Evolutionary conservation across 2,888 invertebrate genomes (phyloP).

Genomic region (Latheticus oryzae): DNA sequence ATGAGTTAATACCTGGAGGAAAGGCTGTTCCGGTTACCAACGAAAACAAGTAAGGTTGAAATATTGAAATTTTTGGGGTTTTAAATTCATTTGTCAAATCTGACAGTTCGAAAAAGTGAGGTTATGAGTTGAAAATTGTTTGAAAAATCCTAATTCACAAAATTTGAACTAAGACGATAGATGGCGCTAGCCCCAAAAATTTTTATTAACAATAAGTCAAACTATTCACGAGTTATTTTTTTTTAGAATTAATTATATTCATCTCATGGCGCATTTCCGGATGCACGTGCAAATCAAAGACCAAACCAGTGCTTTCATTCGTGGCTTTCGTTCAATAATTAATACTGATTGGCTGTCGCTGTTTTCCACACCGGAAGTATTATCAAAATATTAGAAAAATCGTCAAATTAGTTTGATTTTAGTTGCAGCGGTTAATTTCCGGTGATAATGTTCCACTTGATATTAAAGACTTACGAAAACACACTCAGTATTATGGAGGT

Average conservation of each 20-base stretch:
- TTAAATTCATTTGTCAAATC: conserved; percentile 2
- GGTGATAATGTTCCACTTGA: conserved; percentile 96
- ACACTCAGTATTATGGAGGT: conserved; percentile 99
- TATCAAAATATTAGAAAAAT: background rate
- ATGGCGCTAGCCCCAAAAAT: too few species aligned
- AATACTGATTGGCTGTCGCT: conserved; percentile 94
- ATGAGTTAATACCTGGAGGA: conserved; percentile 96
- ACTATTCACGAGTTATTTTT: too few species aligned
- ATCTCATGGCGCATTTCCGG: conserved; percentile 97
- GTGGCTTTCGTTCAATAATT: conserved; percentile 95
- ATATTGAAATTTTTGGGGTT: conserved; percentile 42
- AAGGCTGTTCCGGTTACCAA: conserved; percentile 93
- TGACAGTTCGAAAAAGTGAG: too few species aligned
- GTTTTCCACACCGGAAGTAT: conserved; percentile 94
- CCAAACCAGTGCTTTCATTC: conserved; percentile 95
- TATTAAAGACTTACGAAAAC: conserved; percentile 84
- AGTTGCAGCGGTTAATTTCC: conserved; percentile 93
- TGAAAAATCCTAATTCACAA: too few species aligned
- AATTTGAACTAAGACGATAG: too few species aligned
- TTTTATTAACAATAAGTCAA: too few species aligned
- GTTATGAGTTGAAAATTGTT: too few species aligned
- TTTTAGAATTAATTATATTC: conserved; percentile 95
- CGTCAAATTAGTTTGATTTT: conserved; percentile 50
- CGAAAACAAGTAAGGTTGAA: conserved; percentile 92
- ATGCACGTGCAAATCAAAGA: conserved; percentile 99